Base-by-base conservation (phyloP, 2,113 vertebrate genomes). In the Myiopsitta monachus region DNA sequence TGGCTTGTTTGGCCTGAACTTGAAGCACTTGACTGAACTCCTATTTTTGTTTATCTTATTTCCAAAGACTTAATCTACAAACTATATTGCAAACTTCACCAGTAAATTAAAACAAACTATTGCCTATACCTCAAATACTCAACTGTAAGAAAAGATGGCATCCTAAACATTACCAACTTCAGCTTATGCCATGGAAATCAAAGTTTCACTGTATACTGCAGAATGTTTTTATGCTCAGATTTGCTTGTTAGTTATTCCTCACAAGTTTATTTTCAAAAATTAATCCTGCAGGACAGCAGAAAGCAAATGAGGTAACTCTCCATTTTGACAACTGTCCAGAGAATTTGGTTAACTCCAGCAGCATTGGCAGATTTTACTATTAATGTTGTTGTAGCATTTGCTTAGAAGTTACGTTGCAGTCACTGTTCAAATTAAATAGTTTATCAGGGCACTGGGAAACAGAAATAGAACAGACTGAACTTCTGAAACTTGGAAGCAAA, bases 401-500 rank as follows among this genome's bases (percentile, higher is more conserved):
- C 81, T 96, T 68, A 84, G 39, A 84, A 84, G 62, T 66, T 79
- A 68, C 3, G 0, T 39, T 55, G 77, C 43, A 82, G 57, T 72
- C 83, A 75, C 47, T 75, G 30, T 61, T 75, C 87, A 55, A 46
- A 80, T 47, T 21, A 62, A 33, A 64, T 21, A 47, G 49, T 87
- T 90, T 87, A 52, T 36, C 26, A 39, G 38, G 46, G 30, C 67
- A 90, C 10, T 31, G 46, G 23, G 68, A 92, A 87, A 47, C 70
- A 83, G 1, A 0, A 59, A 44, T 62, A 72, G 43, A 92, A 88
- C 36, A 81, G 64, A 28, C 21, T 38, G 74, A 95, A 89, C 89
- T 91, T 95, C 41, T 64, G 77, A 91, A 92, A 94, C 66, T 72
- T 89, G 66, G 83, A 96, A 94, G 47, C 30, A 87, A 80, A 81